phyloP scores from a whole-genome alignment of 2,888 invertebrate genomes.

The Junonia oenone region DNA sequence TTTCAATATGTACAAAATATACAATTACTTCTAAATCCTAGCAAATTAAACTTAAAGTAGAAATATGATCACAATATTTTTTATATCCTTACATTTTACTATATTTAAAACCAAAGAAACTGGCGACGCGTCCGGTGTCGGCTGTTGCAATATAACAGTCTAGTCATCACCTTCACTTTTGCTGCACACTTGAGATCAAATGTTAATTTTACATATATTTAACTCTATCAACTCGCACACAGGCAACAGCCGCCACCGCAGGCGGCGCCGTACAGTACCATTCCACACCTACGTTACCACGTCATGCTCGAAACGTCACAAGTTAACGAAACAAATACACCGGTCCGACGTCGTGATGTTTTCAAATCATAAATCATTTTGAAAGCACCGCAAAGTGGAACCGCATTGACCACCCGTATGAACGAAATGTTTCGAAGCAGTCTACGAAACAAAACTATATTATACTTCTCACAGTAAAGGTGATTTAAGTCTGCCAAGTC shows the following conservation, averaged over 20 bases:
- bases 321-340: conserved; percentile 12
- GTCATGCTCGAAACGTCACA: conserved; percentile 39
- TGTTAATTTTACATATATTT: conserved; percentile 74
- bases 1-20: conserved; percentile 81
- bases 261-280: conserved; percentile 27
- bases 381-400: conserved; percentile 38
- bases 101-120: conserved; percentile 48
- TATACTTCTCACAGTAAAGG: conserved; percentile 64
- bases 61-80: conserved; percentile 80
- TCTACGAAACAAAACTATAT: conserved; percentile 51
- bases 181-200: conserved; percentile 80
- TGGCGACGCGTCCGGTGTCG: conserved; percentile 46
- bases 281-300: conserved; percentile 25
- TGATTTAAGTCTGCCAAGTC: conserved; percentile 44
- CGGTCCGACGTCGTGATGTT: not conserved
- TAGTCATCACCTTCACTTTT: conserved; percentile 69
- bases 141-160: conserved; percentile 60
- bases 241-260: conserved; percentile 56
- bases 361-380: not conserved
- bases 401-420: conserved; percentile 18
- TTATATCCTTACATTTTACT: conserved; percentile 69
- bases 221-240: conserved; percentile 72
- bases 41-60: conserved; percentile 72
- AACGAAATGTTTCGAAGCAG: conserved; percentile 25
- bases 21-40: conserved; percentile 73